A percentile compares a stretch with the other conserved stretches of the same genome.
Conservation (phyloP, 2,888 invertebrate genomes). For the Balanococcus diminutus region DNA sequence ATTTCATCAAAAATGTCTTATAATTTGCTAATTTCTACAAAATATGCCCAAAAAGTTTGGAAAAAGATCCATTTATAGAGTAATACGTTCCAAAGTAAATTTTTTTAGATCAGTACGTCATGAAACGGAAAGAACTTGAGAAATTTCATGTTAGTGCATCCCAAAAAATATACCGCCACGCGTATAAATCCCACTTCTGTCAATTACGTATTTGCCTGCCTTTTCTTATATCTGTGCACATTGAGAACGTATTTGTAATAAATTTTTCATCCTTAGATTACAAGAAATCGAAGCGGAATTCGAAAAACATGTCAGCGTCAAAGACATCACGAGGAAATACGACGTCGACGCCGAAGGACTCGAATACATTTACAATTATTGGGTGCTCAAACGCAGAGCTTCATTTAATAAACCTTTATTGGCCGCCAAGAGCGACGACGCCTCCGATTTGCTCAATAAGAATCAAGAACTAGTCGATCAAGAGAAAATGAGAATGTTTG, state of each 20-base stretch:
- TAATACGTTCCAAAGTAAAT: no score
- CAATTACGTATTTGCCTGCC: background rate
- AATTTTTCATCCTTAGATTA: slow-evolving; percentile 66
- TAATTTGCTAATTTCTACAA: no score
- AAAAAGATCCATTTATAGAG: no score
- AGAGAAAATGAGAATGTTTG: slow-evolving; percentile 95
- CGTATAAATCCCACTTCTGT: background rate
- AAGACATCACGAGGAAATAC: slow-evolving; percentile 73
- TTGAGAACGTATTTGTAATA: background rate
- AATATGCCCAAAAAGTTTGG: no score
- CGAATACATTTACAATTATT: slow-evolving; percentile 89
- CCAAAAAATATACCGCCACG: no score
- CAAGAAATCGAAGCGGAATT: slow-evolving; percentile 94
- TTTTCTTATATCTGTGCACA: background rate
- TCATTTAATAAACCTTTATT: slow-evolving; percentile 82
- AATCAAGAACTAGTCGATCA: slow-evolving; percentile 86
- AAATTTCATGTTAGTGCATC: no score
- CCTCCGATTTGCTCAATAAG: slow-evolving; percentile 73
- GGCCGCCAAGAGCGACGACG: slow-evolving; percentile 85
- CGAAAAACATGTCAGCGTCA: slow-evolving; percentile 84
- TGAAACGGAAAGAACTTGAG: no score
- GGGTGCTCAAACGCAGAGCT: slow-evolving; percentile 93
- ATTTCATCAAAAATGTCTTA: no score
- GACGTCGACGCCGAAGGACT: slow-evolving; percentile 86
- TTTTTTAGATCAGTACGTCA: no score